Base-by-base conservation (phyloP, 2,797 vertebrate species). In the Macropodus opercularis region DNA sequence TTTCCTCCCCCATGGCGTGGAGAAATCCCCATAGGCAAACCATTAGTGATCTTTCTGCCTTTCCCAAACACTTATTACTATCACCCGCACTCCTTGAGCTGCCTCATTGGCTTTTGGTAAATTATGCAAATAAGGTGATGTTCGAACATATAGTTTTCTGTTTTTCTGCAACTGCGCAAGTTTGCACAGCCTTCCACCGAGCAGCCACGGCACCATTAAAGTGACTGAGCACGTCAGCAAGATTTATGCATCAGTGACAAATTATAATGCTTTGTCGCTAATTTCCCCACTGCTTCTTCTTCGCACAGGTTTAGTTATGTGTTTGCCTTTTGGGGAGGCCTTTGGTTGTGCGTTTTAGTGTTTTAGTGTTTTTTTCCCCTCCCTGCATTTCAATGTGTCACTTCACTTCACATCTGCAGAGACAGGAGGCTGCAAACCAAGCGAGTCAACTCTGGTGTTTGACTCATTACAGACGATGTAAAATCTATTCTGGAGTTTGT, bases 51-150 rank as follows among this genome's bases (percentile, higher is more conserved):
- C 95, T 96, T 94, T 95, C 95, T 96, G 95, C 94, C 95, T 97
- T 95, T 96, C 94, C 94, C 96, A 96, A 98, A 97, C 96, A 98
- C 95, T 97, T 96, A 98, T 98, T 96, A 96, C 93, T 94, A 96
- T 96, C 96, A 95, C 94, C 94, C 96, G 93, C 94, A 93, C 96
- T 95, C 93, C 91, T 95, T 92, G 95, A 92, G 90, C 94, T 97
- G 97, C 96, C 97, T 99, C 97, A 98, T 98, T 99, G 97, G 96
- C 95, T 99, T 98, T 97, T 94, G 95, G 95, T 98, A 98, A 99
- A 98, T 97, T 99, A 98, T 99, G 97, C 94, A 98, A 99, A 99
- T 98, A 94, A 98, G 94, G 92, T 93, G 91, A 96, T 96, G 95
- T 94, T 95, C 93, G 79, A 96, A 97, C 96, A 97, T 93, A 98